Percentiles rank a stretch among this genome's conserved stretches.
Evolutionary conservation across 2,888 invertebrate genomes (phyloP).

Genomic region (Cancer borealis): DNA sequence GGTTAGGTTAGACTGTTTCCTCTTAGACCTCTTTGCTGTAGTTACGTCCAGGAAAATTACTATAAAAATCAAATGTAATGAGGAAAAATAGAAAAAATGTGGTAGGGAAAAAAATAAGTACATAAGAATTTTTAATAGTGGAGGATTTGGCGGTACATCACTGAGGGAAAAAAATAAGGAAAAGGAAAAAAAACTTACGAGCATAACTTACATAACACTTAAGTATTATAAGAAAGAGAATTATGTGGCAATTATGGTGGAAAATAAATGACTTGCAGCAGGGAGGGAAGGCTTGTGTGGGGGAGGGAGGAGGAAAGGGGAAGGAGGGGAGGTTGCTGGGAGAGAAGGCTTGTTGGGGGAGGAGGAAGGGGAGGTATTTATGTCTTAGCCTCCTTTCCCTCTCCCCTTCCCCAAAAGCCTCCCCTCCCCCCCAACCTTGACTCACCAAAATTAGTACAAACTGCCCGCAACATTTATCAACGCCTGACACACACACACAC

Average conservation of each 20-base stretch:
- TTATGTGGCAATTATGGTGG: conserved; percentile 14
- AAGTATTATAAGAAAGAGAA: conserved; percentile 7
- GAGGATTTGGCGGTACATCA: not conserved
- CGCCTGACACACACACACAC: conserved; percentile 14
- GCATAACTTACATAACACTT: not conserved
- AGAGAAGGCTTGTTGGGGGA: not conserved
- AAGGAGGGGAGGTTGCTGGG: no score
- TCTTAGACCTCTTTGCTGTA: no score
- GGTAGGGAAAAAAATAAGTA: not conserved
- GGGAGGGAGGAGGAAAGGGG: not conserved
- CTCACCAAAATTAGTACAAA: not conserved
- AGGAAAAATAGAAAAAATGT: not conserved
- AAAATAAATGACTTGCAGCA: not conserved
- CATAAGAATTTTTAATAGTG: not conserved
- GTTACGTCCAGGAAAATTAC: no score
- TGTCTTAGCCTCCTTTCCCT: not conserved
- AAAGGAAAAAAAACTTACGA: not conserved
- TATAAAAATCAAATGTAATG: not conserved
- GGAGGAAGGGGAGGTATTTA: not conserved
- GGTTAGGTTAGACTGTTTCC: no score
- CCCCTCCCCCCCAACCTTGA: not conserved
- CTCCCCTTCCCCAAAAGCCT: not conserved
- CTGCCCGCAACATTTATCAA: conserved; percentile 20
- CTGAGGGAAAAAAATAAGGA: not conserved
- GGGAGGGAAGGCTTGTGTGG: not conserved